Conservation (phyloP, 2,888 invertebrate species). For the Adineta ricciae region DNA sequence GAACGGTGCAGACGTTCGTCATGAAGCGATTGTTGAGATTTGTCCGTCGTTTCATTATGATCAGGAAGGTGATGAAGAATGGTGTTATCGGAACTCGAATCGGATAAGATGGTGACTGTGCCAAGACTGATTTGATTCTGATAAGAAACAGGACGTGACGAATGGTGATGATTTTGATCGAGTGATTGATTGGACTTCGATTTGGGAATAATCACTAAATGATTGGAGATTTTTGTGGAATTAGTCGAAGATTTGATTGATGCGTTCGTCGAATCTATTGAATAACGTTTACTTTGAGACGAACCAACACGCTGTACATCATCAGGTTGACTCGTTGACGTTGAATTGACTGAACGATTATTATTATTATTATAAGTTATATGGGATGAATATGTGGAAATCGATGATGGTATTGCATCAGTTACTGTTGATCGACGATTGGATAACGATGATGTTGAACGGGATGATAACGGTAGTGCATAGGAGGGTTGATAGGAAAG, state of each 20-base stretch:
- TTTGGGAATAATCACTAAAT: neutral
- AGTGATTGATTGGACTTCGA: neutral
- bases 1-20: neutral
- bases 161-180: neutral
- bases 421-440: neutral
- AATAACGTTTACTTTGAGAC: neutral
- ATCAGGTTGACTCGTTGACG: neutral
- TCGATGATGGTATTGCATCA: neutral
- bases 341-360: too few species aligned
- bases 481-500: neutral
- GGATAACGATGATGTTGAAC: neutral
- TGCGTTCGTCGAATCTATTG: neutral
- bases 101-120: neutral
- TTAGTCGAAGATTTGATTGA: neutral
- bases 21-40: neutral
- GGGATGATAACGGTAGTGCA: neutral
- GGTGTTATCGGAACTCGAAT: slow-evolving; percentile 1
- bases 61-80: slow-evolving; percentile 3
- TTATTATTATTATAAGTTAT: neutral
- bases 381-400: neutral
- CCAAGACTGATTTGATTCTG: neutral
- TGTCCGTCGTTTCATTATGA: slow-evolving; percentile 15
- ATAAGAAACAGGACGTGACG: neutral
- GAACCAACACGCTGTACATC: neutral
- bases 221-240: neutral